Percentiles rank a stretch among this genome's conserved stretches.
phyloP scores from a whole-genome alignment of 1,140 invertebrate genomes.

The Drosophila oshimai region DNA sequence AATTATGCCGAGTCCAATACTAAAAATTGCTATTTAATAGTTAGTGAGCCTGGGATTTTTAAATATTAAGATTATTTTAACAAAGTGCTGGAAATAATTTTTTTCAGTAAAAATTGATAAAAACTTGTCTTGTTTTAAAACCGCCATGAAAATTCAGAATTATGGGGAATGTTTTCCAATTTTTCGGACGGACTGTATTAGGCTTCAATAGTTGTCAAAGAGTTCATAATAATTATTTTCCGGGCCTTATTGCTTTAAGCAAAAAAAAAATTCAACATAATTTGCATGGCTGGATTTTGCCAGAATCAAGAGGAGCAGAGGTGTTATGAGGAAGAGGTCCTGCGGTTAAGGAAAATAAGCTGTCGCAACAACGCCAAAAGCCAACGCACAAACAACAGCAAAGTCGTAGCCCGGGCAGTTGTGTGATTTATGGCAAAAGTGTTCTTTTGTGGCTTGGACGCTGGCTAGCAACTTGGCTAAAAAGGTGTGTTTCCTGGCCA shows the following conservation, averaged over 20 bases:
- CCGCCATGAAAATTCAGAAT: not conserved
- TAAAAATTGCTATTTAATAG: not conserved
- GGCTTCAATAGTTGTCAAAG: no score
- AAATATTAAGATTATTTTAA: not conserved
- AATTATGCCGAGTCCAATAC: not conserved
- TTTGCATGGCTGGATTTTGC: slow-evolving; percentile 15
- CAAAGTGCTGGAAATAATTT: not conserved
- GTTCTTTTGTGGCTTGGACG: not conserved
- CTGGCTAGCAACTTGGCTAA: not conserved
- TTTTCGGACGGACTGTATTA: no score
- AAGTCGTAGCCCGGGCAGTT: not conserved
- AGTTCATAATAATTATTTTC: slow-evolving; percentile 1
- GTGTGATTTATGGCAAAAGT: no score
- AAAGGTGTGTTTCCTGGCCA: not conserved
- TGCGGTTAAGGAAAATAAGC: slow-evolving; percentile 9
- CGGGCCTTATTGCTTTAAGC: slow-evolving; percentile 8
- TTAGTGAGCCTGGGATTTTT: not conserved
- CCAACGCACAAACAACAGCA: not conserved
- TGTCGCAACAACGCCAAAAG: slow-evolving; percentile 10
- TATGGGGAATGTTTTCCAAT: not conserved
- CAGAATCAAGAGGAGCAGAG: not conserved
- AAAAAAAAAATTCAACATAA: slow-evolving; percentile 11
- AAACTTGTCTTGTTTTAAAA: not conserved
- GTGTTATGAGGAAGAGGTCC: not conserved
- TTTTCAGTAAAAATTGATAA: not conserved